Conservation (phyloP, 2,888 invertebrate genomes). For the Ochropacha duplaris region DNA sequence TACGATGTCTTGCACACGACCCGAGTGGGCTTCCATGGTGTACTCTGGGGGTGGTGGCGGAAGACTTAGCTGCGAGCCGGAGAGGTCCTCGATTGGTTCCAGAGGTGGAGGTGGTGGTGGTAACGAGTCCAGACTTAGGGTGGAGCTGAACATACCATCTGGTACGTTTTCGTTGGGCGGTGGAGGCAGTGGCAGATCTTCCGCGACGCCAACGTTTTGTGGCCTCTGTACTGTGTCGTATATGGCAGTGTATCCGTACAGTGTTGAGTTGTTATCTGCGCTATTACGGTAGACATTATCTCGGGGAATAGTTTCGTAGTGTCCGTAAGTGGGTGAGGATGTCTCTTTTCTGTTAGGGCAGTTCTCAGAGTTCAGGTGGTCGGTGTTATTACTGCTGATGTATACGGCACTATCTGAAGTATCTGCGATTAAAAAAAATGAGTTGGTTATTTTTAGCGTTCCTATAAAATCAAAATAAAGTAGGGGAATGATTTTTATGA, state of each 20-base stretch:
- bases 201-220: slow-evolving; percentile 47
- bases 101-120: slow-evolving; percentile 91
- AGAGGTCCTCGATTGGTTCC: slow-evolving; percentile 81
- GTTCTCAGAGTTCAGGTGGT: slow-evolving; percentile 37
- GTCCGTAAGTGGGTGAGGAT: slow-evolving; percentile 55
- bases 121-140: slow-evolving; percentile 90
- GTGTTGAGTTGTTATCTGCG: slow-evolving; percentile 55
- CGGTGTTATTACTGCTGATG: slow-evolving; percentile 35
- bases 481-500: too few species aligned
- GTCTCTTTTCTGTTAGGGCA: slow-evolving; percentile 51
- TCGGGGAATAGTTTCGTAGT: slow-evolving; percentile 61
- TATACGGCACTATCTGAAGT: slow-evolving; percentile 47
- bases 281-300: slow-evolving; percentile 55
- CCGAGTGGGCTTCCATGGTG: slow-evolving; percentile 61
- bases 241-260: slow-evolving; percentile 76
- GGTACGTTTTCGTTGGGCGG: slow-evolving; percentile 84
- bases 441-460: too few species aligned
- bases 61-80: slow-evolving; percentile 88
- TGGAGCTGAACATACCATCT: slow-evolving; percentile 87
- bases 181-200: slow-evolving; percentile 85
- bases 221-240: slow-evolving; percentile 68
- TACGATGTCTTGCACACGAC: slow-evolving; percentile 71
- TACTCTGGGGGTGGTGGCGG: slow-evolving; percentile 88
- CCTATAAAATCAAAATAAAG: too few species aligned
- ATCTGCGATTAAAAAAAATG: slow-evolving; percentile 35